Percentiles rank a stretch among this genome's conserved stretches.
These are phyloP conservation scores for Scyliorhinus canicula DNA, from an alignment of 2,797 vertebrate genomes.

Conservation along the genomic window DNA sequence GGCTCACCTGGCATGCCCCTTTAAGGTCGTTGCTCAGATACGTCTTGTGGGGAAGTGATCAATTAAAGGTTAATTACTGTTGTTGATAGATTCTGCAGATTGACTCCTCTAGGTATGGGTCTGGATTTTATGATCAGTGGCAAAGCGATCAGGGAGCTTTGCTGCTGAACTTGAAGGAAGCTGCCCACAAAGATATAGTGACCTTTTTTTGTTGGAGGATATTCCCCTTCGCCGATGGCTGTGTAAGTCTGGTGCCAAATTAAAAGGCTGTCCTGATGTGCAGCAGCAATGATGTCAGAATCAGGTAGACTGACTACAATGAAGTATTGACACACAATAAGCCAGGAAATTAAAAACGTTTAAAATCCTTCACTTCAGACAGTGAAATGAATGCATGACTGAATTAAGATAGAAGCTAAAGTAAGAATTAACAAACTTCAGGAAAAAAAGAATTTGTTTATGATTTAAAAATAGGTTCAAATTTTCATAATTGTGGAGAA, in stretches of 20 bases:
- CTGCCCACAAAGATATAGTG: not conserved
- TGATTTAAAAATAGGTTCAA: not conserved
- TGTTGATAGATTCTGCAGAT: not conserved
- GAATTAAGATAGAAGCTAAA: not conserved
- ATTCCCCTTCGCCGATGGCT: too few relatives aligned
- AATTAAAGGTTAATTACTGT: conserved; percentile 19
- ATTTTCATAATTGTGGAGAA: not conserved
- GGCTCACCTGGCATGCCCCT: not conserved
- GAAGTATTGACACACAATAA: not conserved
- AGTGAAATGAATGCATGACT: not conserved
- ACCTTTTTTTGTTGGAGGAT: not conserved
- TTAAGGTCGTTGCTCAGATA: not conserved
- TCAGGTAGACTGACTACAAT: not conserved
- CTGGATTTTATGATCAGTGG: too few relatives aligned
- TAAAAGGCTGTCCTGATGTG: not conserved
- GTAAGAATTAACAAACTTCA: not conserved
- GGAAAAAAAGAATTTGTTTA: not conserved
- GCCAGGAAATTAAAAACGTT: not conserved
- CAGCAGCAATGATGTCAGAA: not conserved
- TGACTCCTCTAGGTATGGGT: not conserved
- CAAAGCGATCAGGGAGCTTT: not conserved
- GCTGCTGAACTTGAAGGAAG: not conserved
- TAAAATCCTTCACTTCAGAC: not conserved
- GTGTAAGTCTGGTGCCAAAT: not conserved
- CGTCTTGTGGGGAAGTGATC: not conserved